These are phyloP conservation scores for Drosophila lacicola DNA, from an alignment of 2,888 invertebrate species.

Conservation along the genomic window DNA sequence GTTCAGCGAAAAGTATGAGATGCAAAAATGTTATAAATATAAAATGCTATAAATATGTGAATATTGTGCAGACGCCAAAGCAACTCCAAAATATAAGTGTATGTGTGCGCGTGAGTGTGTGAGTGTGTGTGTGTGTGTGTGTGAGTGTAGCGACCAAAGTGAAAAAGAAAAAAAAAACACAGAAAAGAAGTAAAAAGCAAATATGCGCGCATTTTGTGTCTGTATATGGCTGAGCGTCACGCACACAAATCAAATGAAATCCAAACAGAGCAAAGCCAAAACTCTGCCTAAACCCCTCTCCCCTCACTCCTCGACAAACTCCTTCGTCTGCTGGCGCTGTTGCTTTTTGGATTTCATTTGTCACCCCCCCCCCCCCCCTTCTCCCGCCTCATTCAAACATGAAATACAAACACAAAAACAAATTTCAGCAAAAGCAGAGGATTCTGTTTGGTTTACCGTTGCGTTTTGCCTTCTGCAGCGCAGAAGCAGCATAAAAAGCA, in stretches of 20 bases:
- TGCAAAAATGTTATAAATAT: conserved; percentile 55
- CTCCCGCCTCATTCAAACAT: conserved; percentile 6
- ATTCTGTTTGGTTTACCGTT: conserved; percentile 64
- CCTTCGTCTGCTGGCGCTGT: conserved; percentile 58
- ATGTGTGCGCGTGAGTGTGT: conserved; percentile 29
- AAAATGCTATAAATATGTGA: conserved; percentile 56
- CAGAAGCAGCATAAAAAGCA: conserved; percentile 30
- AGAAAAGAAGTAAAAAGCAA: conserved; percentile 64
- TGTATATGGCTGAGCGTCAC: conserved; percentile 70
- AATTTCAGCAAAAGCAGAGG: conserved; percentile 28
- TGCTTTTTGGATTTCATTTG: conserved; percentile 75
- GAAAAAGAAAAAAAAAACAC: conserved; percentile 20
- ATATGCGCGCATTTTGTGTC: conserved; percentile 78
- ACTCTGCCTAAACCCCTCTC: conserved; percentile 14
- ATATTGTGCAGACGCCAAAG: conserved; percentile 38
- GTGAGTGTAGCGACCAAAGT: conserved; percentile 28
- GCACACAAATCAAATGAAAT: conserved; percentile 69
- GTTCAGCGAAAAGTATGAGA: conserved; percentile 69
- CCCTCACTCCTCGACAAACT: background rate
- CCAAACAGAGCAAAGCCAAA: conserved; percentile 64
- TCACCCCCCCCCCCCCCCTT: conserved; percentile 22
- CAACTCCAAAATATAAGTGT: conserved; percentile 55
- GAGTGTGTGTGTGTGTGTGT: background rate
- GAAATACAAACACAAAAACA: conserved; percentile 26
- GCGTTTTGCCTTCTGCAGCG: conserved; percentile 36